A percentile compares a stretch with the other conserved stretches of the same genome.
These are phyloP conservation scores for Rhizoglyphus robini DNA, from an alignment of 1,140 invertebrate genomes.

Conservation along the genomic window DNA sequence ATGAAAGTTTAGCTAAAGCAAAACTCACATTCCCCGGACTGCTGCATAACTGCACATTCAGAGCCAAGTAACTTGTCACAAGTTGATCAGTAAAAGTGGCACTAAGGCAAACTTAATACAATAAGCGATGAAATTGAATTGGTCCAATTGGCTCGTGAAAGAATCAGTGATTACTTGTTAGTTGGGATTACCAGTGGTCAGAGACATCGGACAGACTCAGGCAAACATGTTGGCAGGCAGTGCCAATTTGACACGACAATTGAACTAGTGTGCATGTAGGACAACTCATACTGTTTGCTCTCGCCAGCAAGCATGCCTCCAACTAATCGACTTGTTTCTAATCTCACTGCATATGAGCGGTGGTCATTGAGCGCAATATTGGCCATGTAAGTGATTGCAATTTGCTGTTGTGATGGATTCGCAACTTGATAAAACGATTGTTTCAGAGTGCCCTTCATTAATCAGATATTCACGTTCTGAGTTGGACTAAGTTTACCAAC, in stretches of 20 bases:
- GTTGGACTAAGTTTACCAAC: not conserved
- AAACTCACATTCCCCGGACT: no score
- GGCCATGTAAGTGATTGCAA: not conserved
- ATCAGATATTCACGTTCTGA: not conserved
- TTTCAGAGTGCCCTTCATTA: not conserved
- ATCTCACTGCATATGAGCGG: not conserved
- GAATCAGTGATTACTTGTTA: constrained; percentile 1
- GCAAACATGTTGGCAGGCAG: constrained; percentile 4
- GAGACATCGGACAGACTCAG: not conserved
- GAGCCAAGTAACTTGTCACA: no score
- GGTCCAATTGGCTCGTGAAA: not conserved
- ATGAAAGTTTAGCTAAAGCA: no score
- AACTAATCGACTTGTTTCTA: not conserved
- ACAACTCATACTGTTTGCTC: not conserved
- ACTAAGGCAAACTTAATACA: no score
- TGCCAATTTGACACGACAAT: not conserved
- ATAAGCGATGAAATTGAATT: not conserved
- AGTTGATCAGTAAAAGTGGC: no score
- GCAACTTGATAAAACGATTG: not conserved
- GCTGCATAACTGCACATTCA: no score
- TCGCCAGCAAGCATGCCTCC: not conserved
- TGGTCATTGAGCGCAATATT: no score
- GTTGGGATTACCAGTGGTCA: constrained; percentile 3
- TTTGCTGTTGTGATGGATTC: not conserved
- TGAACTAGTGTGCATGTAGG: not conserved